Evolutionary conservation across 2,888 invertebrate species (phyloP).

Genomic region (Itoplectis maculator): DNA sequence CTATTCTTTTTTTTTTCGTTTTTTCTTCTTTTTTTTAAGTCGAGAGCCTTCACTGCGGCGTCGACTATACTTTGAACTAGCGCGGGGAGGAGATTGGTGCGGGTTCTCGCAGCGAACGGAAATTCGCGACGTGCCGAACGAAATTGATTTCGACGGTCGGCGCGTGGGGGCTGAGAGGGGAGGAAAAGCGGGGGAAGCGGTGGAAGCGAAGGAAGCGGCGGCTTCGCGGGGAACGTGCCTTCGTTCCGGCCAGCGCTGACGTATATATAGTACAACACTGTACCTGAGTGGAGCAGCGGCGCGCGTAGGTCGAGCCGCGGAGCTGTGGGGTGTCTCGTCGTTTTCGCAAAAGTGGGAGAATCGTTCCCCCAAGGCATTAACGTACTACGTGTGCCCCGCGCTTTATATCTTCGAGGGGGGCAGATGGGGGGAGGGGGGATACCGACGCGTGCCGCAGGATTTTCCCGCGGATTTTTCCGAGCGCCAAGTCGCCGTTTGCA

Average conservation of each 20-base stretch:
- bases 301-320: constrained; percentile 42
- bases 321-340: constrained; percentile 60
- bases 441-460: constrained; percentile 19
- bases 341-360: constrained; percentile 65
- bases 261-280: too few relatives aligned
- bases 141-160: constrained; percentile 68
- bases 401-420: constrained; percentile 42
- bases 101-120: constrained; percentile 63
- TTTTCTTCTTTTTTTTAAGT: not conserved
- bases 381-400: constrained; percentile 64
- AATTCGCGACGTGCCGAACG: constrained; percentile 70
- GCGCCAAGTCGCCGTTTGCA: constrained; percentile 52
- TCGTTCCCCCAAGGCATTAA: constrained; percentile 69
- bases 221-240: constrained; percentile 65
- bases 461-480: constrained; percentile 53
- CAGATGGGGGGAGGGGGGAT: too few relatives aligned
- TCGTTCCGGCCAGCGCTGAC: constrained; percentile 35
- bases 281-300: constrained; percentile 17
- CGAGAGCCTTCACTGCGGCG: not conserved
- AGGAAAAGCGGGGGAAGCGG: too few relatives aligned
- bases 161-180: constrained; percentile 6
- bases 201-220: too few relatives aligned
- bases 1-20: too few relatives aligned
- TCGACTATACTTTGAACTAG: constrained; percentile 21
- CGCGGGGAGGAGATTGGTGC: constrained; percentile 56